These are phyloP conservation scores for Ceratothoa steindachneri DNA, from an alignment of 2,888 invertebrate species.

Conservation along the genomic window DNA sequence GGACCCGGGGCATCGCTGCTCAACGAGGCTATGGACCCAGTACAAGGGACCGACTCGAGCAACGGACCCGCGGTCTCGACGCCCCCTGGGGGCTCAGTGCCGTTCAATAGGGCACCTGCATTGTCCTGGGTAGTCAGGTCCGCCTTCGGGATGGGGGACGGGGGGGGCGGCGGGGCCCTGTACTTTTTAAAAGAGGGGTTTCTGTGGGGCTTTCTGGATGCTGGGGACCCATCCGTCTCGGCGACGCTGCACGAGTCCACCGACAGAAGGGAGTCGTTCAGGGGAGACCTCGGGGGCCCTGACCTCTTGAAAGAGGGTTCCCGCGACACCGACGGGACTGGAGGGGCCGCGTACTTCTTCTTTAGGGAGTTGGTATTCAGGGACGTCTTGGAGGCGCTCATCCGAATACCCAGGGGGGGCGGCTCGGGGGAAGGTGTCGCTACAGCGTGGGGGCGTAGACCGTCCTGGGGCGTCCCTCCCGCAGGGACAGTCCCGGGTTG, in stretches of 20 bases:
- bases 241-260: background rate
- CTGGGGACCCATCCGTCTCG: background rate
- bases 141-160: no score
- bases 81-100: background rate
- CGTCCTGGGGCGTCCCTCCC: background rate
- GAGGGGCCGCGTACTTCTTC: slow-evolving; percentile 39
- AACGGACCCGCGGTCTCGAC: no score
- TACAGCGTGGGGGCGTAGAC: background rate
- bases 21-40: no score
- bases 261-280: background rate
- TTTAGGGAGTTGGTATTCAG: no score
- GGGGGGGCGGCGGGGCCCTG: slow-evolving; percentile 33
- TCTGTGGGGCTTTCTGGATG: slow-evolving; percentile 9
- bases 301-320: background rate
- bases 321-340: slow-evolving; percentile 26
- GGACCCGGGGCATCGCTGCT: background rate
- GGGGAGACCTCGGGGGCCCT: background rate
- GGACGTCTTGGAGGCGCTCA: background rate
- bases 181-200: slow-evolving; percentile 38
- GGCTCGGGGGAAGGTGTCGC: background rate
- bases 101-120: background rate
- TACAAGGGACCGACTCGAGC: no score
- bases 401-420: background rate
- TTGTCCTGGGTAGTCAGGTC: background rate
- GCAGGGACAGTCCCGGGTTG: background rate